Conservation (phyloP, 2,888 invertebrate genomes). For the Pollenia amentaria region DNA sequence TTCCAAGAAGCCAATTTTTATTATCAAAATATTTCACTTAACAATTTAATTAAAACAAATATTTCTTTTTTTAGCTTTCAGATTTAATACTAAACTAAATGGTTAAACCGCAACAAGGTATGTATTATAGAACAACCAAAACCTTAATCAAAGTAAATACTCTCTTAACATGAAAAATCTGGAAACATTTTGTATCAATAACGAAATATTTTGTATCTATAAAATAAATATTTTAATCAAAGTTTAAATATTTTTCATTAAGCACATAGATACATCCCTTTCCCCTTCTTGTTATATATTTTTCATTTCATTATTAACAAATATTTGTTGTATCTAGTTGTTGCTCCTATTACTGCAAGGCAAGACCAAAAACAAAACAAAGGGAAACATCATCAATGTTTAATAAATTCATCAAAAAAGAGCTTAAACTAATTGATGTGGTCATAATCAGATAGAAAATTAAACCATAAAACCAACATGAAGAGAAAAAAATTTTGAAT, state of each 20-base stretch:
- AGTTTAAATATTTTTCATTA: conserved; percentile 27
- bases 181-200: conserved; percentile 11
- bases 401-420: conserved; percentile 51
- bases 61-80: background rate
- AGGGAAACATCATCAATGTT: conserved; percentile 33
- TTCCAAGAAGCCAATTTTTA: background rate
- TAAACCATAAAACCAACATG: conserved; percentile 44
- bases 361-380: background rate
- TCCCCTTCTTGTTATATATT: background rate
- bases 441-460: conserved; percentile 61
- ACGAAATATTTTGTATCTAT: background rate
- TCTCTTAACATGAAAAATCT: background rate
- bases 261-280: background rate
- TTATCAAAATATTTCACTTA: background rate
- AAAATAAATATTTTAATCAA: conserved; percentile 33
- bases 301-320: conserved; percentile 10
- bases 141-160: conserved; percentile 5
- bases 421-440: conserved; percentile 71
- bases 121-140: background rate
- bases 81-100: background rate
- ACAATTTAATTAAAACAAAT: background rate
- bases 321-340: background rate
- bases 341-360: background rate
- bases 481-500: background rate
- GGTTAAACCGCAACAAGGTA: background rate